phyloP scores from a whole-genome alignment of 2,797 vertebrate species.

The Hydrophis major region DNA sequence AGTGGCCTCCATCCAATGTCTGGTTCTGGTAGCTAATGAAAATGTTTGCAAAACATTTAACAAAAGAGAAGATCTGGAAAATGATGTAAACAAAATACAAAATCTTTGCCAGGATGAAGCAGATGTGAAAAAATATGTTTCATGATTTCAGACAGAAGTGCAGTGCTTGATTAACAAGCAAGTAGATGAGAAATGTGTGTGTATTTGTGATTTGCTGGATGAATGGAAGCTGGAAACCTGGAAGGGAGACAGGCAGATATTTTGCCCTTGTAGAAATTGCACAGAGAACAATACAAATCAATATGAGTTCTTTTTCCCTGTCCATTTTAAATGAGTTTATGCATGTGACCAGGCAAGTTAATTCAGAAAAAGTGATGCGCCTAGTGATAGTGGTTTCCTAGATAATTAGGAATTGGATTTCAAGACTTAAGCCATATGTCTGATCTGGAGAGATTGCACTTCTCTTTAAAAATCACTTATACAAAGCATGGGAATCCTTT shows the following conservation, averaged over 20 bases:
- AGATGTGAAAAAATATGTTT: not conserved
- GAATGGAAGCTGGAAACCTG: not conserved
- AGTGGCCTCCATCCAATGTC: constrained; percentile 18
- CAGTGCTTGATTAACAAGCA: not conserved
- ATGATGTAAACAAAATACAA: not conserved
- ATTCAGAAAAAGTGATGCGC: not conserved
- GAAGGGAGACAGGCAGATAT: not conserved
- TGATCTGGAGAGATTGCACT: not conserved
- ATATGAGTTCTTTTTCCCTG: not conserved
- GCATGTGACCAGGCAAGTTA: not conserved
- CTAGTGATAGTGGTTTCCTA: not conserved
- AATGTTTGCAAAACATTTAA: constrained; percentile 18
- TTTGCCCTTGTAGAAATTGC: not conserved
- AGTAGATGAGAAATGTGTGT: not conserved
- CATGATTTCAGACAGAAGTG: not conserved
- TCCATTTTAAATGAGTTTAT: not conserved
- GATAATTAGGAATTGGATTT: not conserved
- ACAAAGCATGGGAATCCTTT: not conserved
- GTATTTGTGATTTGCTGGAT: not conserved
- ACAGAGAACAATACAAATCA: not conserved
- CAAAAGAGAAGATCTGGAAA: constrained; percentile 1
- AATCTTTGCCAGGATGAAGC: not conserved
- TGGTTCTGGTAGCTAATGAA: not conserved
- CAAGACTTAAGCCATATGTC: not conserved
- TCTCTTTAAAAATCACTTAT: not conserved